Conservation (phyloP, 1,140 invertebrate species). For the Drosophila orosa region DNA sequence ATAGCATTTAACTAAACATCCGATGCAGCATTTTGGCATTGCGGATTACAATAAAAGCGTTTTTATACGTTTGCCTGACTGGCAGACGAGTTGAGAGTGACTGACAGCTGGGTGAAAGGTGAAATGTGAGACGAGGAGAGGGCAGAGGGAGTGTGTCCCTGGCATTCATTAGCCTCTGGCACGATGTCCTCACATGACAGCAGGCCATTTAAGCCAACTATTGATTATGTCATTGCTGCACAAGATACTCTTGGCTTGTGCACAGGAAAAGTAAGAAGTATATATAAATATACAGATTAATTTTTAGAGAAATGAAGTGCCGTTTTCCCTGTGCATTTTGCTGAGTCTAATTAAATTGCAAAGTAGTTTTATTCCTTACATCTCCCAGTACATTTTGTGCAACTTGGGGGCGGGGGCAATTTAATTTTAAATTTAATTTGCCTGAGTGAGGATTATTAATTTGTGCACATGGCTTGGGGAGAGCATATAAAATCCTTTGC, state of each 20-base stretch:
- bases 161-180: slow-evolving; percentile 70
- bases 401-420: slow-evolving; percentile 12
- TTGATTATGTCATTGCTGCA: slow-evolving; percentile 58
- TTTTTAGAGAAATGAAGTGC: background rate
- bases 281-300: background rate
- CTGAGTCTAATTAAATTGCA: background rate
- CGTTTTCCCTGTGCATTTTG: background rate
- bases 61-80: slow-evolving; percentile 76
- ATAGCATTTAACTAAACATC: slow-evolving; percentile 60
- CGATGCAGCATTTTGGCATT: slow-evolving; percentile 74
- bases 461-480: slow-evolving; percentile 70
- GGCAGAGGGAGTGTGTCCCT: slow-evolving; percentile 29
- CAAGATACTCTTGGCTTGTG: background rate
- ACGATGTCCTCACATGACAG: slow-evolving; percentile 75
- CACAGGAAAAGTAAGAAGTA: background rate
- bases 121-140: background rate
- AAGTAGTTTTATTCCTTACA: slow-evolving; percentile 5
- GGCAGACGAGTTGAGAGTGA: slow-evolving; percentile 25
- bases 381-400: background rate
- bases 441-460: slow-evolving; percentile 71
- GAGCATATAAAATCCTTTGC: slow-evolving; percentile 61
- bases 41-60: slow-evolving; percentile 79
- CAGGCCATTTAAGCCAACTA: slow-evolving; percentile 62
- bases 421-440: slow-evolving; percentile 65
- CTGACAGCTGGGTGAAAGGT: slow-evolving; percentile 13